Base-by-base conservation (phyloP, 2,797 vertebrate genomes). In the Pipistrellus nathusii region DNA sequence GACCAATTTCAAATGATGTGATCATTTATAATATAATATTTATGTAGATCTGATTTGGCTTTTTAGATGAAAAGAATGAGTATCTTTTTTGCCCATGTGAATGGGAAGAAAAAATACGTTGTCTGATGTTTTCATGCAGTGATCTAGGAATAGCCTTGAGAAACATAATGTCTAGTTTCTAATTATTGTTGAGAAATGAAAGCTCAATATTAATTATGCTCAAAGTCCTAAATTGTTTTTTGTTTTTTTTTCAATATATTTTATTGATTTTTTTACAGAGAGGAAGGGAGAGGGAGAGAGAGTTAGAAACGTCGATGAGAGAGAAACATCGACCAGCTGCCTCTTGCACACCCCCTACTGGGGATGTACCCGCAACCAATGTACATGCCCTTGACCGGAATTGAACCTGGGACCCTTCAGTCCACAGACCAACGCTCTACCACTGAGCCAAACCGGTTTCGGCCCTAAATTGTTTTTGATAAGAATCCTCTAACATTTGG, bases 11-110 rank as follows among this genome's bases (percentile, higher is more conserved):
- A 57, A 78, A 8, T 69, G 38, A 3, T 48, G 4, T 73, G 41
- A 51, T 64, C 44, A 9, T 27, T 81, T 73, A 62, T 57, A 44
- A 3, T 88, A 7, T 73, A 48, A 3, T 88, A 7, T 73, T 88
- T 94, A 44, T 64, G 9, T 83, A 38, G 73, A 51, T n/a, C 11
- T 69, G 41, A 78, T 55, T 64, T 83, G 48, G 51, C 32, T 76
- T 93, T 93, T 80, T 78, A 81, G 53, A 75, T 94, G 30, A 73
- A 80, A 88, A 94, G 32, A 88, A 66, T 57, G 77, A 81, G 12
- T 20, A 55, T 82, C 30, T 62, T 48, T 13, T 51, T 86, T 66
- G 8, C 38, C 64, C 25, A 87, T 71, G 48, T 38, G 72, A 88
- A 41, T 46, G 35, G 72, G 20, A 68, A 73, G 35, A 71, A 85